These are phyloP conservation scores for Xylocampa areola DNA, from an alignment of 2,888 invertebrate genomes.

Conservation along the genomic window DNA sequence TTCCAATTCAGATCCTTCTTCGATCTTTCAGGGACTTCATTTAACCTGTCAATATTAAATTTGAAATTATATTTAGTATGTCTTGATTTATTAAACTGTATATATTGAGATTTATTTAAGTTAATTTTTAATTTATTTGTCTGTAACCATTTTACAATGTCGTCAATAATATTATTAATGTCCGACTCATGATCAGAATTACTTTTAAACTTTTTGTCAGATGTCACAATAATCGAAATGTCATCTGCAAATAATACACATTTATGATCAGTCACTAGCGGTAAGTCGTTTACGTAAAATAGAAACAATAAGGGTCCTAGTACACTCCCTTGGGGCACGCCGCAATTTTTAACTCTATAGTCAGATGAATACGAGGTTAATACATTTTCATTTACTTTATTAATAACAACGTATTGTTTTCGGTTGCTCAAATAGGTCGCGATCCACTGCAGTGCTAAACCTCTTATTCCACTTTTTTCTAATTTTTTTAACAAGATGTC, in stretches of 20 bases:
- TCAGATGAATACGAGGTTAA: not conserved
- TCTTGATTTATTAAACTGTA: no score
- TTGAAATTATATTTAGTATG: no score
- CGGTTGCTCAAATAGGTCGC: not conserved
- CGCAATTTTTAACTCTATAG: not conserved
- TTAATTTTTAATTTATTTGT: not conserved
- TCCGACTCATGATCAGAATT: not conserved
- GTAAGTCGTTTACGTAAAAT: no score
- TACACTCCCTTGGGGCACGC: not conserved
- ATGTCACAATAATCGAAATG: conserved; percentile 1
- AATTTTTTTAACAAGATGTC: not conserved
- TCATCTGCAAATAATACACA: no score
- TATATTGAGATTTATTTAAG: no score
- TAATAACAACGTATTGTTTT: conserved; percentile 2
- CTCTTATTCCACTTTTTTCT: not conserved
- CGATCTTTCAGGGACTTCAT: no score
- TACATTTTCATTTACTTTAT: conserved; percentile 2
- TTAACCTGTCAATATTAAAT: no score
- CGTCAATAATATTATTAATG: no score
- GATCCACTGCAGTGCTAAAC: no score
- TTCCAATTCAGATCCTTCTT: not conserved
- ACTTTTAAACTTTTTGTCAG: not conserved
- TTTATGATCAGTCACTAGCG: no score
- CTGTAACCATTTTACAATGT: no score
- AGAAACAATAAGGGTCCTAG: not conserved